phyloP scores from a whole-genome alignment of 2,113 vertebrate genomes.

The Pelmatolapia mariae region DNA sequence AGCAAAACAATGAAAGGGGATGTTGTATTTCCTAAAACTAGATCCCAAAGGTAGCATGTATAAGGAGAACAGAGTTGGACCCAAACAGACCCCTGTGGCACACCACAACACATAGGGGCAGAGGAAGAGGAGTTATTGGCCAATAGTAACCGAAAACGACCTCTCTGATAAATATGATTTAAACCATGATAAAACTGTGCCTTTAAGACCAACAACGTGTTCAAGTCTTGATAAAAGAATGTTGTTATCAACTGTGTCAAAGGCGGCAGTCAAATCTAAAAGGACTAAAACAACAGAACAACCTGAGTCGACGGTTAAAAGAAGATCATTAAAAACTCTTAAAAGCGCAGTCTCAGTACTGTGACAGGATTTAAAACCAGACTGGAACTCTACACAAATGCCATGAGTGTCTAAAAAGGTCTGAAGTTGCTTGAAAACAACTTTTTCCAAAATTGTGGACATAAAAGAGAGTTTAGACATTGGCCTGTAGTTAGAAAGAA shows the following conservation, averaged over 20 bases:
- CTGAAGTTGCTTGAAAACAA: neutral
- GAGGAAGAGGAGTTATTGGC: accelerated
- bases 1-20: neutral
- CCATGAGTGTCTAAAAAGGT: accelerated
- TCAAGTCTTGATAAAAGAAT: neutral
- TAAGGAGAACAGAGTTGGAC: neutral
- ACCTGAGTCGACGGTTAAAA: neutral
- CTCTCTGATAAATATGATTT: neutral
- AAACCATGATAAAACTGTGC: accelerated
- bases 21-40: accelerated
- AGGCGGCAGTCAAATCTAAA: neutral
- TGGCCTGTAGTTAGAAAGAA: no score
- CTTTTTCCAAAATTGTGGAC: neutral
- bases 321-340: neutral
- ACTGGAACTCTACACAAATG: neutral
- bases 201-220: neutral
- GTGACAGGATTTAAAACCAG: neutral
- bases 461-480: neutral
- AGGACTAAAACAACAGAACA: neutral
- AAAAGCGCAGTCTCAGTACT: neutral
- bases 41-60: neutral
- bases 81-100: neutral
- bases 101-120: neutral
- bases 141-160: neutral
- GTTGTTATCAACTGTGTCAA: neutral